Percentiles rank a stretch among this genome's conserved stretches.
These are phyloP conservation scores for Anniella stebbinsi DNA, from an alignment of 2,797 vertebrate species.

Conservation along the genomic window DNA sequence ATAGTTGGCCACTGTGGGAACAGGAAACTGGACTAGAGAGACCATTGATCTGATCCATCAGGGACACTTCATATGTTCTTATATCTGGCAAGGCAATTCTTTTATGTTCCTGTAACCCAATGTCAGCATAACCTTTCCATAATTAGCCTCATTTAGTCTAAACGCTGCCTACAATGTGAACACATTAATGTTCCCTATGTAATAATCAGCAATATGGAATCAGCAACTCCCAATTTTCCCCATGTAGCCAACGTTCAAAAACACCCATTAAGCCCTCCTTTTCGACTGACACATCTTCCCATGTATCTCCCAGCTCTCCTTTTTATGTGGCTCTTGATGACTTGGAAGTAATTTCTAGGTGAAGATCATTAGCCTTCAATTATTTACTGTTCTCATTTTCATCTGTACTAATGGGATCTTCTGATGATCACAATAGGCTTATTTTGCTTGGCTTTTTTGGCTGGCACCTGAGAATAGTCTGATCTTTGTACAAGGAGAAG, in stretches of 20 bases:
- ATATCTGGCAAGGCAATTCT: not conserved
- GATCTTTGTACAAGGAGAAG: conserved; percentile 7
- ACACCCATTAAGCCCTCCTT: not conserved
- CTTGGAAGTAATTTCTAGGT: conserved; percentile 22
- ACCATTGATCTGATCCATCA: not conserved
- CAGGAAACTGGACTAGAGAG: not conserved
- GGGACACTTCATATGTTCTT: not conserved
- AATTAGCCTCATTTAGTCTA: not conserved
- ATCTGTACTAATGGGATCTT: not conserved
- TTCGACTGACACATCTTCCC: not conserved
- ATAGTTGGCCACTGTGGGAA: not conserved
- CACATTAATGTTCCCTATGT: not conserved
- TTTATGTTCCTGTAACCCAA: not conserved
- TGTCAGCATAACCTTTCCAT: not conserved
- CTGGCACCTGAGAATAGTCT: not conserved
- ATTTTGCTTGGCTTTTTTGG: not conserved
- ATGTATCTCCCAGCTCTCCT: not conserved
- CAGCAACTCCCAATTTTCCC: not conserved
- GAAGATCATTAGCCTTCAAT: conserved; percentile 16
- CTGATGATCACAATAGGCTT: not conserved
- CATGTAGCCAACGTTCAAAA: conserved; percentile 6
- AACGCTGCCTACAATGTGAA: not conserved
- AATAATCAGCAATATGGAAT: not conserved
- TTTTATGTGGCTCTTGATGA: conserved; percentile 9
- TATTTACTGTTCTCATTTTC: conserved; percentile 3